Evolutionary conservation across 2,797 vertebrate species (phyloP).

Genomic region (Spinibarbus caldwelli): DNA sequence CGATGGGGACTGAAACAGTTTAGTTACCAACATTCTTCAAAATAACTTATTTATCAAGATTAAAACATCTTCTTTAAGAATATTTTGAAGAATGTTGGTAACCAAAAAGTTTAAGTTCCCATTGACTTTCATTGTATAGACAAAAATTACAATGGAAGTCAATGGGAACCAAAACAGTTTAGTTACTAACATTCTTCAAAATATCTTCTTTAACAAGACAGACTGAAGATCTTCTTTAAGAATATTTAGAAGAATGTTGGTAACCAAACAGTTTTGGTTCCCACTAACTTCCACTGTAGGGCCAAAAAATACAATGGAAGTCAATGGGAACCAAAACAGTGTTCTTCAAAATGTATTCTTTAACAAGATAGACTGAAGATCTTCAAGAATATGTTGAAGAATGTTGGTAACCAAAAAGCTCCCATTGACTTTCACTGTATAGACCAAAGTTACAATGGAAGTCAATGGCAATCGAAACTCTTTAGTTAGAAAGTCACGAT

Average conservation of each 20-base stretch:
- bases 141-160: too few species aligned
- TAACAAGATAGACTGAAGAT: neutral
- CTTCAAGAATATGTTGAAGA: neutral
- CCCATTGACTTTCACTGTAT: neutral
- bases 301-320: neutral
- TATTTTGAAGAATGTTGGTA: too few species aligned
- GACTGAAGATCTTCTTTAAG: neutral
- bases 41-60: neutral
- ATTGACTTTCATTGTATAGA: too few species aligned
- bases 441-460: neutral
- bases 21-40: neutral
- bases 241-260: neutral
- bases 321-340: neutral
- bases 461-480: neutral
- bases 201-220: too few species aligned
- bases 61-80: neutral
- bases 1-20: neutral
- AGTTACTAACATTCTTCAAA: too few species aligned
- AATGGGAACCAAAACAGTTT: too few species aligned
- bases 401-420: neutral
- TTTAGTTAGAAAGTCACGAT: neutral
- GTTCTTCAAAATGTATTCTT: neutral
- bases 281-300: neutral
- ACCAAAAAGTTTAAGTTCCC: too few species aligned
- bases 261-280: neutral